Percentiles rank a stretch among this genome's conserved stretches.
Evolutionary conservation across 2,888 invertebrate species (phyloP).

Genomic region (Miltochrista miniata): DNA sequence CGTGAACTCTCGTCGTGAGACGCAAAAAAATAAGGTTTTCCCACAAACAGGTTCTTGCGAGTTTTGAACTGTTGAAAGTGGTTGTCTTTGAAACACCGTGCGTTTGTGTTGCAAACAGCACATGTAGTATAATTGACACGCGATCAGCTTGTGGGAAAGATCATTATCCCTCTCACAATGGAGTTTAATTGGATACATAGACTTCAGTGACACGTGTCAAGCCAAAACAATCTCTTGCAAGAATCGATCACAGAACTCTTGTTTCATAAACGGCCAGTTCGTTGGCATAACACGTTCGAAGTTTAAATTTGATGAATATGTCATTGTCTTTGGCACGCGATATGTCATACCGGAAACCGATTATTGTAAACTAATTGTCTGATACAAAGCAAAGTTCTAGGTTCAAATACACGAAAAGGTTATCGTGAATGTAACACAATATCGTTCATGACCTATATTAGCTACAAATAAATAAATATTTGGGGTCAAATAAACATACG

Average conservation of each 20-base stretch:
- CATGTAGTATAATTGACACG: constrained; percentile 40
- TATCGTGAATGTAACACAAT: too few relatives aligned
- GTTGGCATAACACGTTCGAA: constrained; percentile 30
- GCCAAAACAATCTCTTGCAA: constrained; percentile 23
- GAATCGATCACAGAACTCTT: constrained; percentile 45
- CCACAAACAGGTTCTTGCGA: not conserved
- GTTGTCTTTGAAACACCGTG: not conserved
- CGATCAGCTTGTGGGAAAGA: constrained; percentile 45
- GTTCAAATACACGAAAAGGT: too few relatives aligned
- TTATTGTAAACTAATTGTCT: not conserved
- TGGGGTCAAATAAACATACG: too few relatives aligned
- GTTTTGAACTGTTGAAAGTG: not conserved
- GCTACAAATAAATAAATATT: too few relatives aligned
- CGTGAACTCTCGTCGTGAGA: too few relatives aligned
- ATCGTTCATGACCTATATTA: too few relatives aligned
- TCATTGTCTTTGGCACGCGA: constrained; percentile 15
- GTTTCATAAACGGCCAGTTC: constrained; percentile 28
- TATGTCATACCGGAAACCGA: not conserved
- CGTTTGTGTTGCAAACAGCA: constrained; percentile 1
- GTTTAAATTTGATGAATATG: constrained; percentile 19
- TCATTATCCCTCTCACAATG: constrained; percentile 46
- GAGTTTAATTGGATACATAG: constrained; percentile 44
- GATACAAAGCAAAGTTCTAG: too few relatives aligned
- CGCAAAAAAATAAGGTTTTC: not conserved
- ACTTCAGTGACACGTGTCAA: constrained; percentile 26